Base-by-base conservation (phyloP, 2,797 vertebrate genomes). In the Margarornis squamiger region DNA sequence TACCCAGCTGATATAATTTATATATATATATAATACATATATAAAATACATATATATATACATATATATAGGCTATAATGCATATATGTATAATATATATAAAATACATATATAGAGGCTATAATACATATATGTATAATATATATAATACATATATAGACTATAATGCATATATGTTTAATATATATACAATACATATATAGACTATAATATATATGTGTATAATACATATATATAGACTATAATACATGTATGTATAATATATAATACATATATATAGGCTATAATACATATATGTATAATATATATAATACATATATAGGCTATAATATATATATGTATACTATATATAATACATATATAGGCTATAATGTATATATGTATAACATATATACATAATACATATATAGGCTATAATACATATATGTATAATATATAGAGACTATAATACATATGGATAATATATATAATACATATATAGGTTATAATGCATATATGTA, bases 181-280 rank as follows among this genome's bases (percentile, higher is more conserved):
- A 59, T 26, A 38, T 26, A 27, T 38, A 14, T 7, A 45, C 15
- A 24, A 27, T 39, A 9, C 39, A 20, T 39, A 39, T 27, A 61
- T 61, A 39, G 9, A 65, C 3, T 30, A 14, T 30, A 39, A 27
- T 39, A 14, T 21, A 14, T 59, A 27, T 32, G 9, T 45, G 45
- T 45, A 4, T 20, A 38, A 38, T 38, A 38, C 38, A 14, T 7
- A 19, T 5, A 14, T 0, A 22, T 6, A 38, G 6, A n/a, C 3
- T 26, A 30, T 15, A 36, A 58, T 36, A 27, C 34, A 30, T 24
- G n/a, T 58, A 38, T 73, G 5, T 38, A 3, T 58, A 58, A 58
- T 36, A 36, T 36, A 26, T 36, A 26, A 7, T 59, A 39, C 38
- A 39, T 61, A 9, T 61, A 20, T 39, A 39, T 38, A 38, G 38